Conservation (phyloP, 2,888 invertebrate genomes). For the Cylloceria caligata region DNA sequence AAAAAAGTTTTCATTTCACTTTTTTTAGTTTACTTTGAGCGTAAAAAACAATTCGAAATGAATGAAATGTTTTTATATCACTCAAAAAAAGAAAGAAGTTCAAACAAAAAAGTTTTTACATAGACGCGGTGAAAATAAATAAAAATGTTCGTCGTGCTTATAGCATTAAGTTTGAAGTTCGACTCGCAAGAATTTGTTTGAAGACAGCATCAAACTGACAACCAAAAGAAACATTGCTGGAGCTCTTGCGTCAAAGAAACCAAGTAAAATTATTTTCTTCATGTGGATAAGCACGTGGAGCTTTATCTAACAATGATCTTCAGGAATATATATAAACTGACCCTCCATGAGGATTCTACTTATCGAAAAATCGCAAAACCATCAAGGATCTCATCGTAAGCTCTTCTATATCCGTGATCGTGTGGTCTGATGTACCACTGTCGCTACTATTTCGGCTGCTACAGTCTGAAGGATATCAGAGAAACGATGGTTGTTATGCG, state of each 20-base stretch:
- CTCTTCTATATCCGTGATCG: conserved; percentile 36
- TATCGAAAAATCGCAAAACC: conserved; percentile 9
- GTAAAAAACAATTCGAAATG: not conserved
- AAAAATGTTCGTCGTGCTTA: not conserved
- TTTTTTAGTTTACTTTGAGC: not conserved
- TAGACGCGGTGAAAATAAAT: not conserved
- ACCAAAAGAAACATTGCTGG: not conserved
- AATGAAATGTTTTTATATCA: not conserved
- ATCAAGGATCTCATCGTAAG: conserved; percentile 10
- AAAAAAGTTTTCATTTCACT: not conserved
- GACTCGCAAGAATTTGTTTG: not conserved
- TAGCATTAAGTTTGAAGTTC: not conserved
- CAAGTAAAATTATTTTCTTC: conserved; percentile 9
- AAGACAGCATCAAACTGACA: not conserved
- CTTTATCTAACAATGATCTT: conserved; percentile 17
- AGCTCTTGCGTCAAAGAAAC: not conserved
- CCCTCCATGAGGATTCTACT: too few species aligned
- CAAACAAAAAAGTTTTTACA: not conserved
- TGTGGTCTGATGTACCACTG: conserved; percentile 13
- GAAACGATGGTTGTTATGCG: conserved; percentile 29
- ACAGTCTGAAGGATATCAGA: conserved; percentile 7
- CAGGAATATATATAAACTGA: too few species aligned
- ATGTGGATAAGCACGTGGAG: conserved; percentile 15
- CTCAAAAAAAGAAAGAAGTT: not conserved
- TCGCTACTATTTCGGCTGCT: not conserved